Percentiles rank a stretch among this genome's conserved stretches.
phyloP scores from a whole-genome alignment of 2,888 invertebrate species.

The Tryphoninae sp. region DNA sequence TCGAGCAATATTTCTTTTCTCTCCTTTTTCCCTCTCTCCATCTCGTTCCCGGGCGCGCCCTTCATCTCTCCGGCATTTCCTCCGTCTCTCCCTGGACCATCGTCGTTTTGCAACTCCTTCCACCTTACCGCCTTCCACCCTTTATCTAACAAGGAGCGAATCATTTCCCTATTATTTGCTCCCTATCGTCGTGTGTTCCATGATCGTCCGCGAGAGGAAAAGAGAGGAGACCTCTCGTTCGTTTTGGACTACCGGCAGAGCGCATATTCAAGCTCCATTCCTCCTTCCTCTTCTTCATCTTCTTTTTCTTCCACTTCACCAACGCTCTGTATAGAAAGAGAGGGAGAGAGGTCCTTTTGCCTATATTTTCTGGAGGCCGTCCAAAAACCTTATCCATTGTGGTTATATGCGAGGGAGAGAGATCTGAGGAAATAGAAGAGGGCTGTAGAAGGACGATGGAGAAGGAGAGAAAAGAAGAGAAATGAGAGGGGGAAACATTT shows the following conservation, averaged over 20 bases:
- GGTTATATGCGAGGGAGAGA: slow-evolving; percentile 65
- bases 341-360: slow-evolving; percentile 57
- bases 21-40: slow-evolving; percentile 44
- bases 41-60: slow-evolving; percentile 34
- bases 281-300: slow-evolving; percentile 45
- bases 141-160: slow-evolving; percentile 82
- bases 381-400: slow-evolving; percentile 80
- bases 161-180: slow-evolving; percentile 82
- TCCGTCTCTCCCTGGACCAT: slow-evolving; percentile 38
- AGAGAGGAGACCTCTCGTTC: slow-evolving; percentile 71
- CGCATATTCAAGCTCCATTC: slow-evolving; percentile 73
- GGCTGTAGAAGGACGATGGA: slow-evolving; percentile 35
- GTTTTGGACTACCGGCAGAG: slow-evolving; percentile 69
- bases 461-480: slow-evolving; percentile 52
- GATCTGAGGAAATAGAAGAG: slow-evolving; percentile 57
- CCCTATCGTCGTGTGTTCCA: slow-evolving; percentile 74
- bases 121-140: neutral
- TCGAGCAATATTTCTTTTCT: slow-evolving; percentile 80
- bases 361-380: slow-evolving; percentile 80
- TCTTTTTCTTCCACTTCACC: slow-evolving; percentile 62
- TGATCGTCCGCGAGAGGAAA: slow-evolving; percentile 38
- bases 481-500: slow-evolving; percentile 60
- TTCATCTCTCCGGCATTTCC: slow-evolving; percentile 52
- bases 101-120: slow-evolving; percentile 40
- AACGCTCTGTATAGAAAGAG: slow-evolving; percentile 34